Percentiles rank a stretch among this genome's conserved stretches.
phyloP scores from a whole-genome alignment of 2,113 vertebrate genomes.

The Passer domesticus region DNA sequence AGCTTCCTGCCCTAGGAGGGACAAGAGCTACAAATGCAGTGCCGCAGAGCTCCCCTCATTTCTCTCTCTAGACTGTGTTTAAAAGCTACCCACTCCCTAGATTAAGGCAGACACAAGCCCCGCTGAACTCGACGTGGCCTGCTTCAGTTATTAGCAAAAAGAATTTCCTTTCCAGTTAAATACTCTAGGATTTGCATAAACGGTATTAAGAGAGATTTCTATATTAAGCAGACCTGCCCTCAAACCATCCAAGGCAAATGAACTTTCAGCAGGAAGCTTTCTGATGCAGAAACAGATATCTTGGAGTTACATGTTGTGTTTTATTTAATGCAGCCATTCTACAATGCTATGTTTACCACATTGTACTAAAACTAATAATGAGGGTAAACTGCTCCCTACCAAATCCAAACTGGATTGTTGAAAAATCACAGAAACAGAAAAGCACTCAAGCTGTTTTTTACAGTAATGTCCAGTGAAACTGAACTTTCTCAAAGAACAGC shows the following conservation, averaged over 20 bases:
- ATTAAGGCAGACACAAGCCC: slow-evolving; percentile 57
- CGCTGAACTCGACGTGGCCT: slow-evolving; percentile 51
- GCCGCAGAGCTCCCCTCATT: slow-evolving; percentile 61
- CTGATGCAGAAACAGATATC: background rate
- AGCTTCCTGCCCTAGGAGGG: slow-evolving; percentile 87
- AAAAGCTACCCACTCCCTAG: slow-evolving; percentile 64
- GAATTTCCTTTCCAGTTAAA: slow-evolving; percentile 67
- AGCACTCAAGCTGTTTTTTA: background rate
- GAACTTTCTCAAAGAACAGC: background rate
- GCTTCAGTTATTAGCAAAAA: slow-evolving; percentile 61
- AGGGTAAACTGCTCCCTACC: background rate
- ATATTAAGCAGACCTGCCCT: slow-evolving; percentile 61
- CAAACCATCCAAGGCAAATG: slow-evolving; percentile 38
- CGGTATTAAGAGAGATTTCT: slow-evolving; percentile 53
- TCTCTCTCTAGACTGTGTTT: slow-evolving; percentile 63
- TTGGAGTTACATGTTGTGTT: background rate
- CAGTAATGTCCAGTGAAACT: background rate
- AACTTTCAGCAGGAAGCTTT: slow-evolving; percentile 37
- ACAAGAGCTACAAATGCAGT: slow-evolving; percentile 58
- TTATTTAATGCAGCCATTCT: background rate
- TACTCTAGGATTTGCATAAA: slow-evolving; percentile 68
- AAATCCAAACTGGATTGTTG: background rate
- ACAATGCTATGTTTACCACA: background rate
- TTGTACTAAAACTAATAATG: background rate
- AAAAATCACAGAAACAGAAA: background rate